Conservation (phyloP, 2,113 vertebrate species). For the Ailuropoda melanoleuca region DNA sequence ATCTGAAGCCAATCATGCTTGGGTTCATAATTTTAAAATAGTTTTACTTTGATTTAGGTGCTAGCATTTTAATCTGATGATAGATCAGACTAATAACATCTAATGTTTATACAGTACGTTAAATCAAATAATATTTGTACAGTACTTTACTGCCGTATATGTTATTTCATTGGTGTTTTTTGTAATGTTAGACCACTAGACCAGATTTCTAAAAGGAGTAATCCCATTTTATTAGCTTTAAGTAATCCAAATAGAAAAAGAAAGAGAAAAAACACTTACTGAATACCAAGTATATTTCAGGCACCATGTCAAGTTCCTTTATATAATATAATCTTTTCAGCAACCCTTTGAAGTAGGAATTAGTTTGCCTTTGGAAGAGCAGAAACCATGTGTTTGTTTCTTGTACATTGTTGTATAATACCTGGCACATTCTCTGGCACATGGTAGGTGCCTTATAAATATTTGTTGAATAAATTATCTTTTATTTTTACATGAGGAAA, state of each 20-base stretch:
- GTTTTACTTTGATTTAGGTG: conserved; percentile 3
- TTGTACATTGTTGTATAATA: neutral
- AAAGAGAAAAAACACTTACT: neutral
- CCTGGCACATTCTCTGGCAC: neutral
- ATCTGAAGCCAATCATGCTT: neutral
- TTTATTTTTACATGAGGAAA: neutral
- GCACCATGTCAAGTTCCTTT: neutral
- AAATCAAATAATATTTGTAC: neutral
- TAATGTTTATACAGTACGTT: neutral
- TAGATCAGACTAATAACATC: neutral
- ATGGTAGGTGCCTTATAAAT: neutral
- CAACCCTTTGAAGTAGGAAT: neutral
- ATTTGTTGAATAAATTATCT: neutral
- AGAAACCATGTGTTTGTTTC: neutral
- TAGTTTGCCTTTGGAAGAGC: neutral
- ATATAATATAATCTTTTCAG: neutral
- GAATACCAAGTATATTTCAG: neutral
- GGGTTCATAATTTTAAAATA: conserved; percentile 23
- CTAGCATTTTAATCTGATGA: neutral
- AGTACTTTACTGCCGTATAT: neutral
- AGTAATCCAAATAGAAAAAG: neutral
- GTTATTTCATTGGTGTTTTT: neutral
- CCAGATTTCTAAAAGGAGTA: neutral
- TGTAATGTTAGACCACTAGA: neutral
- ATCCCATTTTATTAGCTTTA: neutral